A percentile compares a stretch with the other conserved stretches of the same genome.
These are phyloP conservation scores for Etheostoma spectabile DNA, from an alignment of 2,113 vertebrate genomes.

Conservation along the genomic window DNA sequence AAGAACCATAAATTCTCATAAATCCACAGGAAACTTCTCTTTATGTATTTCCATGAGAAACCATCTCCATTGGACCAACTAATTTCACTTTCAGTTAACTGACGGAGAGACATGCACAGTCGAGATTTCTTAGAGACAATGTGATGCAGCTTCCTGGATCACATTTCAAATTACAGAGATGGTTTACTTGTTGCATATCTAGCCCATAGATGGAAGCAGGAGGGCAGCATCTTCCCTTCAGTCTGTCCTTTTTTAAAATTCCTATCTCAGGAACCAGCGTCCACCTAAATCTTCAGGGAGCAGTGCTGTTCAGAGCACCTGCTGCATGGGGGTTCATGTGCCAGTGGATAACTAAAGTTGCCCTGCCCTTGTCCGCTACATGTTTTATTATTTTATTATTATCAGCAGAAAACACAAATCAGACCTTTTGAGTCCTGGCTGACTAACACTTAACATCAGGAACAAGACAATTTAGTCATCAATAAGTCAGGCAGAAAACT, in stretches of 20 bases:
- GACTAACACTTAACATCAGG: constrained; percentile 41
- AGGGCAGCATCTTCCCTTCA: constrained; percentile 4
- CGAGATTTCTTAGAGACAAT: constrained; percentile 46
- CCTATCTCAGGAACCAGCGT: background rate
- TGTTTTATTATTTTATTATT: constrained; percentile 22
- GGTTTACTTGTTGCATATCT: constrained; percentile 12
- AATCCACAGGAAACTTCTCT: constrained; percentile 40
- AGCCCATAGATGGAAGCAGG: constrained; percentile 24
- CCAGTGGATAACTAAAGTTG: constrained; percentile 1
- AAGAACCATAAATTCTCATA: constrained; percentile 25
- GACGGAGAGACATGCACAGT: background rate
- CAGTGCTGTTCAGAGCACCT: constrained; percentile 2
- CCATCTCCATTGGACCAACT: background rate
- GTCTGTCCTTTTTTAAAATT: background rate
- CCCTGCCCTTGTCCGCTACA: background rate
- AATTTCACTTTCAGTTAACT: constrained; percentile 11
- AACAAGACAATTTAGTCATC: constrained; percentile 17
- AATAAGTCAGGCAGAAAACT: constrained; percentile 35
- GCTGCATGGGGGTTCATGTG: background rate
- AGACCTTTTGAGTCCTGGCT: background rate
- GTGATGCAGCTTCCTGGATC: constrained; percentile 47
- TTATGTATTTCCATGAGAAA: constrained; percentile 4
- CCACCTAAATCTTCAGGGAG: background rate
- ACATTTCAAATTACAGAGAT: constrained; percentile 39
- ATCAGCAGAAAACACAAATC: constrained; percentile 26